phyloP scores from a whole-genome alignment of 2,113 vertebrate species.

The Argyrosomus japonicus region DNA sequence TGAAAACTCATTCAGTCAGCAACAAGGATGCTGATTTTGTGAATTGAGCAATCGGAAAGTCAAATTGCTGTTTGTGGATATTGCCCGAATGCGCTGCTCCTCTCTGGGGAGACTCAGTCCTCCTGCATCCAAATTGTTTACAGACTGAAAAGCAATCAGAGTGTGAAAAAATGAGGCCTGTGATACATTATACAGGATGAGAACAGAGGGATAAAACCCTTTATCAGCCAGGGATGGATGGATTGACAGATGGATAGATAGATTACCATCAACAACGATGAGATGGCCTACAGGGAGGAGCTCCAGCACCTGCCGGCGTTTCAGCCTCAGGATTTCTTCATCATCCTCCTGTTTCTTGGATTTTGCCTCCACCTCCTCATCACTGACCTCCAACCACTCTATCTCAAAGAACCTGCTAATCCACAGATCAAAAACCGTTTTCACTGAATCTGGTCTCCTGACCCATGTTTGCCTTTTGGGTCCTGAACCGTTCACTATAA shows the following conservation, averaged over 20 bases:
- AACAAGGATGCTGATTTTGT: not conserved
- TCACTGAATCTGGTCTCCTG: too few relatives aligned
- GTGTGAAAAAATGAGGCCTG: constrained; percentile 12
- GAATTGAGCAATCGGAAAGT: constrained; percentile 20
- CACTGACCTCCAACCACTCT: too few relatives aligned
- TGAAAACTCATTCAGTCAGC: constrained; percentile 24
- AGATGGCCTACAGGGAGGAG: too few relatives aligned
- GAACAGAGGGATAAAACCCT: not conserved
- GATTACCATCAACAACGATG: too few relatives aligned
- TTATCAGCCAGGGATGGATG: not conserved
- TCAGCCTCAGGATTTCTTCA: too few relatives aligned
- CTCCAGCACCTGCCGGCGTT: too few relatives aligned
- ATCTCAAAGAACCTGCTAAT: too few relatives aligned
- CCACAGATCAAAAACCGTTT: too few relatives aligned
- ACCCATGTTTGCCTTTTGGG: too few relatives aligned
- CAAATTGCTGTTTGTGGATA: constrained; percentile 25
- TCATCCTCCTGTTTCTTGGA: too few relatives aligned
- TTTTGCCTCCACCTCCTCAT: too few relatives aligned
- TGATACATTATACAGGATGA: constrained; percentile 23
- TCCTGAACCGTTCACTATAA: too few relatives aligned
- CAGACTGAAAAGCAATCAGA: constrained; percentile 18
- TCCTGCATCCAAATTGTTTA: constrained; percentile 40
- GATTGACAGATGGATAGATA: not conserved
- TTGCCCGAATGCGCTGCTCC: not conserved
- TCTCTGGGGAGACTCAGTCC: constrained; percentile 18